Conservation (phyloP, 2,113 vertebrate species). For the Perca fluviatilis region DNA sequence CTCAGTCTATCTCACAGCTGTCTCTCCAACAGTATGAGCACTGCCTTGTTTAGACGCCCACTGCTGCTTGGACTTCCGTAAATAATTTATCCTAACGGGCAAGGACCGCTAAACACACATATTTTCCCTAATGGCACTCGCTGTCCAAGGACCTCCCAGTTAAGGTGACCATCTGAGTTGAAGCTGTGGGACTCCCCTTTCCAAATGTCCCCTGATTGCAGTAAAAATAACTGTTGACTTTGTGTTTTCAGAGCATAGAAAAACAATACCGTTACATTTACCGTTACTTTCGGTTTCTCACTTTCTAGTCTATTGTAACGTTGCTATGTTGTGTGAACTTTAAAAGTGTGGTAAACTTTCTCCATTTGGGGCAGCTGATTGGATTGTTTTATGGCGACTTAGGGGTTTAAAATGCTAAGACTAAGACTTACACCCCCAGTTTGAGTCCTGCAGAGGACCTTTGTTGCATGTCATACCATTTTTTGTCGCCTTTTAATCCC, state of each 20-base stretch:
- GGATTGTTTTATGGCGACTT: neutral
- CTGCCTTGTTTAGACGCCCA: constrained; percentile 53
- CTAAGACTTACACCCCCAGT: neutral
- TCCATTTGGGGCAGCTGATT: neutral
- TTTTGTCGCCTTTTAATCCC: neutral
- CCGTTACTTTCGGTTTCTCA: neutral
- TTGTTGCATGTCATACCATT: neutral
- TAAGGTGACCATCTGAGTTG: neutral
- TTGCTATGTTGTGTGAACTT: neutral
- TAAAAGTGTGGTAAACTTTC: neutral
- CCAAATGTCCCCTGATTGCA: neutral
- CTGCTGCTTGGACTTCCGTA: constrained; percentile 56
- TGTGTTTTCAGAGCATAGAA: neutral
- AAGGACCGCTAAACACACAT: constrained; percentile 44
- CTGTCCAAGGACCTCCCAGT: neutral
- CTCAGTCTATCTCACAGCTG: constrained; percentile 46
- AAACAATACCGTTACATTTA: neutral
- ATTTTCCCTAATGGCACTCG: constrained; percentile 16
- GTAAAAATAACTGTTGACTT: neutral
- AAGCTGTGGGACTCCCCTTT: neutral
- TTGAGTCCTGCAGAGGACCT: neutral
- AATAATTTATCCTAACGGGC: constrained; percentile 69
- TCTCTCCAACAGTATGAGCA: constrained; percentile 20
- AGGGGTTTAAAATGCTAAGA: neutral
- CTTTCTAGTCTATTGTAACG: neutral